phyloP scores from a whole-genome alignment of 2,797 vertebrate species.

The Anguilla megastoma region DNA sequence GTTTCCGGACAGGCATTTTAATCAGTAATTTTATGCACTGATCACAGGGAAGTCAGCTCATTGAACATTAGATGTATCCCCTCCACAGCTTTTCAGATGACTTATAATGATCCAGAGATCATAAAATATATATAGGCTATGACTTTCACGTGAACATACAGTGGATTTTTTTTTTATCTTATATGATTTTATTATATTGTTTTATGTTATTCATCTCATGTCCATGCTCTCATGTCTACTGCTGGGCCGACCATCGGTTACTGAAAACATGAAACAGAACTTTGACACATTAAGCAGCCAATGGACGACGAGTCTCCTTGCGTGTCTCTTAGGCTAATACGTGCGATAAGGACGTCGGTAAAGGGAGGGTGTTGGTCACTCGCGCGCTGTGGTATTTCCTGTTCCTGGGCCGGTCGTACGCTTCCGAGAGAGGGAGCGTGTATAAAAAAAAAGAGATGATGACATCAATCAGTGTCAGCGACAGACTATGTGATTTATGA shows the following conservation, averaged over 20 bases:
- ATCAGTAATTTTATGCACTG: constrained; percentile 75
- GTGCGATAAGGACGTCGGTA: constrained; percentile 28
- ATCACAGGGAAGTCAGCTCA: constrained; percentile 66
- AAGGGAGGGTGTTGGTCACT: constrained; percentile 44
- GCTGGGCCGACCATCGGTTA: neutral
- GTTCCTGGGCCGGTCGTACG: constrained; percentile 35
- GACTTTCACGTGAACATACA: no score
- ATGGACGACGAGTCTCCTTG: constrained; percentile 31
- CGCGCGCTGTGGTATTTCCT: constrained; percentile 41
- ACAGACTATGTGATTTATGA: constrained; percentile 75
- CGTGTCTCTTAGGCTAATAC: constrained; percentile 34
- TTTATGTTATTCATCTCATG: neutral
- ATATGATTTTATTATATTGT: no score
- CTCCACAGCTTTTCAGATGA: constrained; percentile 61
- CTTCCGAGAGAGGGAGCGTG: constrained; percentile 50
- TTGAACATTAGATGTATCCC: constrained; percentile 57
- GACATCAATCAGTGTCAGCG: constrained; percentile 79
- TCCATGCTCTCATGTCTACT: neutral
- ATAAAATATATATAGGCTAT: neutral
- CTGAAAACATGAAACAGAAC: neutral
- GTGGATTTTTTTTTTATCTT: no score
- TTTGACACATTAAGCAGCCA: neutral
- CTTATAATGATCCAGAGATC: constrained; percentile 60
- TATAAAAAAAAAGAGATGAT: constrained; percentile 54
- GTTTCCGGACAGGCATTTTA: constrained; percentile 79